phyloP scores from a whole-genome alignment of 2,797 vertebrate genomes.

The Alcedo quadribrachys region DNA sequence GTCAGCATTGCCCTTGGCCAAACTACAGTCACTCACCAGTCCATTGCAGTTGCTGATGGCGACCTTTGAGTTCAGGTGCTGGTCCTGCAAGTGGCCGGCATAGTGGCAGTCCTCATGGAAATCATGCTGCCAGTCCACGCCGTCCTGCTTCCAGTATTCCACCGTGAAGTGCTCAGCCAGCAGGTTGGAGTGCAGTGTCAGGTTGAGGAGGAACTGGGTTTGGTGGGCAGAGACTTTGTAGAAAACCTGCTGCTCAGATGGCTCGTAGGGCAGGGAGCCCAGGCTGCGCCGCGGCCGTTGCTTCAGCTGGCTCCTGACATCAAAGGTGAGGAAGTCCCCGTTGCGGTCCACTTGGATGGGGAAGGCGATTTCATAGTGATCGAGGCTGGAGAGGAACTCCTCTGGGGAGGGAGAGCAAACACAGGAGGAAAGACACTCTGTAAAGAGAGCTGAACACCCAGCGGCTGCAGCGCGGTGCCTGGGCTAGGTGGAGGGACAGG shows the following conservation, averaged over 20 bases:
- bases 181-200: slow-evolving; percentile 90
- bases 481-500: background rate
- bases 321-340: slow-evolving; percentile 84
- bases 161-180: slow-evolving; percentile 92
- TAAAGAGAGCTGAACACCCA: background rate
- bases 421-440: background rate
- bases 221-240: slow-evolving; percentile 91
- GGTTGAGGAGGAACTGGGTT: slow-evolving; percentile 94
- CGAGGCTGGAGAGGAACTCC: slow-evolving; percentile 93
- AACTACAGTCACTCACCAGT: slow-evolving; percentile 84
- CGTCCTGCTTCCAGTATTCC: slow-evolving; percentile 95
- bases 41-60: slow-evolving; percentile 99
- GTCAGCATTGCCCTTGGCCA: background rate
- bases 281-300: slow-evolving; percentile 79
- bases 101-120: slow-evolving; percentile 93
- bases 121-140: slow-evolving; percentile 91
- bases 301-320: slow-evolving; percentile 66
- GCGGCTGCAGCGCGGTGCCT: rapidly evolving
- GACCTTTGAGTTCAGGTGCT: slow-evolving; percentile 89
- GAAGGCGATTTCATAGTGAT: slow-evolving; percentile 95
- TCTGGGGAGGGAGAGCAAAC: slow-evolving; percentile 72
- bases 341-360: slow-evolving; percentile 90
- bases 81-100: slow-evolving; percentile 91
- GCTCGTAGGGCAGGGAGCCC: slow-evolving; percentile 77
- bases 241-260: slow-evolving; percentile 87